phyloP scores from a whole-genome alignment of 2,797 vertebrate species.

The Acanthurus leucopareius region DNA sequence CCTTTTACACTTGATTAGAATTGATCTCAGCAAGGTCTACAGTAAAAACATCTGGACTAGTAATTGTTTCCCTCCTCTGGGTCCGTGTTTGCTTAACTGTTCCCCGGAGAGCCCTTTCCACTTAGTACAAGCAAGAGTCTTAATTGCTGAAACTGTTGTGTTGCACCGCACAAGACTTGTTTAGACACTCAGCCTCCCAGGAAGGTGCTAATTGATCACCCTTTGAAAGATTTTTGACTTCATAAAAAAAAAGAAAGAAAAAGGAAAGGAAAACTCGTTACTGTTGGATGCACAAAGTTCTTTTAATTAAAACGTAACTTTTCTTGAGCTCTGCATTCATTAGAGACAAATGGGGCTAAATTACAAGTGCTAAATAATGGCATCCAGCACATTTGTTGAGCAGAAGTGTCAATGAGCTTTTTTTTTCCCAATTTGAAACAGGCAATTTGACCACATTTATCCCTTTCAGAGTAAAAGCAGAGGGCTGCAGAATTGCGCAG shows the following conservation, averaged over 20 bases:
- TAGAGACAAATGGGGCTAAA: slow-evolving; percentile 65
- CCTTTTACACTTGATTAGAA: slow-evolving; percentile 72
- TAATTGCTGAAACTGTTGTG: slow-evolving; percentile 73
- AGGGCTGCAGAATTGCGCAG: slow-evolving; percentile 6
- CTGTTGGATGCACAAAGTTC: slow-evolving; percentile 58
- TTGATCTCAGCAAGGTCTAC: slow-evolving; percentile 63
- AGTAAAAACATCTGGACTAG: slow-evolving; percentile 62
- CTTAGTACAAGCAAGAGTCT: slow-evolving; percentile 51
- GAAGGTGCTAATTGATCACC: slow-evolving; percentile 75
- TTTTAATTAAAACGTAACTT: slow-evolving; percentile 76
- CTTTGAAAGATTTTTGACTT: slow-evolving; percentile 69
- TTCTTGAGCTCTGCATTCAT: slow-evolving; percentile 66
- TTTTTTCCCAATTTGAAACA: slow-evolving; percentile 17
- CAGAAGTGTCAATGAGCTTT: slow-evolving; percentile 25
- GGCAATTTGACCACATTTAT: slow-evolving; percentile 16
- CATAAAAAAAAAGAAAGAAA: slow-evolving; percentile 21
- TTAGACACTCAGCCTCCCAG: slow-evolving; percentile 61
- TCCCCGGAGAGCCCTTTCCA: slow-evolving; percentile 64
- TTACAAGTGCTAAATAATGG: slow-evolving; percentile 61
- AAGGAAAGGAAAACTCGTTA: slow-evolving; percentile 51
- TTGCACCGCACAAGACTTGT: slow-evolving; percentile 47
- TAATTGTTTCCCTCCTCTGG: slow-evolving; percentile 64
- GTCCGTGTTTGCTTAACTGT: slow-evolving; percentile 50
- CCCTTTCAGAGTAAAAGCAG: not conserved
- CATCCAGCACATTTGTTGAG: slow-evolving; percentile 38